These are phyloP conservation scores for Pipistrellus kuhlii DNA, from an alignment of 2,797 vertebrate species.

Conservation along the genomic window DNA sequence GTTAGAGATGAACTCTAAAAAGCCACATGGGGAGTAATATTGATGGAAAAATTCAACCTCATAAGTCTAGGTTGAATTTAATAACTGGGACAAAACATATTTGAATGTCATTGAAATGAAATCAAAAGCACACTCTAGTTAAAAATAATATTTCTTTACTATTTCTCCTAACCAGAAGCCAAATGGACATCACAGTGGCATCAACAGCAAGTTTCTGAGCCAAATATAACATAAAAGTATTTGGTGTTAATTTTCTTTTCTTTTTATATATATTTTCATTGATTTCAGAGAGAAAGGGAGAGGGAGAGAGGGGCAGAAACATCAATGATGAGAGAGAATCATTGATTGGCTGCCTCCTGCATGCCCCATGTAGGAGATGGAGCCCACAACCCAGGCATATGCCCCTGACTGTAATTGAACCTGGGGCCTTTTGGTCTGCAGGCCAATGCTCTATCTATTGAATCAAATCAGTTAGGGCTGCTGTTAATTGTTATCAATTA, in stretches of 20 bases:
- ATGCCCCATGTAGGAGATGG: too few relatives aligned
- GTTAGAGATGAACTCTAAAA: not conserved
- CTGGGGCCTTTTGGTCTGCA: too few relatives aligned
- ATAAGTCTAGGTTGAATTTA: not conserved
- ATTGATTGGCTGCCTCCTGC: too few relatives aligned
- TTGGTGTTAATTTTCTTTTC: slow-evolving; percentile 21
- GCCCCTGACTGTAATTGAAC: too few relatives aligned
- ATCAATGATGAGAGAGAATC: too few relatives aligned
- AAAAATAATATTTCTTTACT: not conserved
- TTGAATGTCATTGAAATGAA: not conserved
- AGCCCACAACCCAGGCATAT: too few relatives aligned
- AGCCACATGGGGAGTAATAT: not conserved
- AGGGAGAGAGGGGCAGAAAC: too few relatives aligned
- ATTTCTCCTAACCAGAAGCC: not conserved
- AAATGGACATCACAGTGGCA: not conserved
- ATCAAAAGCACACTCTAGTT: not conserved
- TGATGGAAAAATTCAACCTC: not conserved
- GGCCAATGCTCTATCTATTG: too few relatives aligned
- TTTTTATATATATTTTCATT: too few relatives aligned
- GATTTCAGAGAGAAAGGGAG: too few relatives aligned
- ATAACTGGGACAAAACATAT: not conserved
- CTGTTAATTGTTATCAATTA: not conserved
- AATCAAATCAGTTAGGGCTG: too few relatives aligned
- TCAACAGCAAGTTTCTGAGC: not conserved
- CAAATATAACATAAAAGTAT: not conserved